Base-by-base conservation (phyloP, 2,113 vertebrate genomes). In the Irena cyanogastra region DNA sequence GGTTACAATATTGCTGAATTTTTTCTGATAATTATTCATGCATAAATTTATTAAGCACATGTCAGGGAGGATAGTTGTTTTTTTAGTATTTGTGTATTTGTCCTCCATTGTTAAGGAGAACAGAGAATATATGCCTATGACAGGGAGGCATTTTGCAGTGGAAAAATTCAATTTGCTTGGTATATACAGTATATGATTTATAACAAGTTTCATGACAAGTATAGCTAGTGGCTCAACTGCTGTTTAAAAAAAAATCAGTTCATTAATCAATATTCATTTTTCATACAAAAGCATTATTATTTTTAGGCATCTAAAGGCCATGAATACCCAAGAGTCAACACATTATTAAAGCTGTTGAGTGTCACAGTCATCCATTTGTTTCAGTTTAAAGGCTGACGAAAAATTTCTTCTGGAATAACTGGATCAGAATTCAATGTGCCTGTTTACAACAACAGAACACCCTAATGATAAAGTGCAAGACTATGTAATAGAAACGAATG, bases 181-280 rank as follows among this genome's bases (percentile, higher is more conserved):
- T 66, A 31, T 92, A 87, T 83, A 47, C 60, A 44, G 87, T 90
- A 39, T 57, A 44, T 97, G 97, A 98, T 98, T 98, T 96, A 97
- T 97, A 97, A 93, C 92, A 96, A 97, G 93, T 95, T 97, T 90
- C 81, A 93, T 98, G 97, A 98, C 95, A 97, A 97, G 84, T 93
- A 97, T 94, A 97, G 96, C 97, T 98, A 94, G 94, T 96, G 93
- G 88, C 65, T 95, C 93, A 70, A 57, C 77, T 95, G 74, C 91
- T 95, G 37, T 85, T 50, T 60, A 97, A 97, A 98, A 98, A 98
- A 98, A 96, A 98, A 93, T 90, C 96, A 96, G 97, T 92, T 97
- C 96, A 98, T 98, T 98, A 97, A 98, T 98, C 98, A 98, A 97
- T 97, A 97, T 96, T 97, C 94, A 97, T 94, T 92, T 89, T 93